Conservation (phyloP, 92 coral and sea anemone species). For the Micromussa lordhowensis region DNA sequence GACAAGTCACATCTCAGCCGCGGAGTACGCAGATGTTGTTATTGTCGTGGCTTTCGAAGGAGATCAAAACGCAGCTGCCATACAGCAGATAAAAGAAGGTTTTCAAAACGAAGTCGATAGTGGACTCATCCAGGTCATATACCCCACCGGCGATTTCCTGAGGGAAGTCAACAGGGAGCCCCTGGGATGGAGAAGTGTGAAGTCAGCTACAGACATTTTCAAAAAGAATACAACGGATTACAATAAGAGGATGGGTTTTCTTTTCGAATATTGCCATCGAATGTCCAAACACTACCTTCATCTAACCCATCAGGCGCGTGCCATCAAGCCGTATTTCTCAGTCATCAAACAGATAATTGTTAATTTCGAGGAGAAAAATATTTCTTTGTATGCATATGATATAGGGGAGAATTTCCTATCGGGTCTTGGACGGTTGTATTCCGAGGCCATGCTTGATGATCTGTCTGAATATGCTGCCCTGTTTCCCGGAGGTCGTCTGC, state of each 20-base stretch:
- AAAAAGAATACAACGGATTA: not conserved
- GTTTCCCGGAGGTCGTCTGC: slow-evolving; percentile 26
- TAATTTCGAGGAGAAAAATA: slow-evolving; percentile 6
- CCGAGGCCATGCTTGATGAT: slow-evolving; percentile 19
- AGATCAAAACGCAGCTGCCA: slow-evolving; percentile 9
- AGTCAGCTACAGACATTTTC: slow-evolving; percentile 6
- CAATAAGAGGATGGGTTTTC: slow-evolving; percentile 13
- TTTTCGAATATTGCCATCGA: slow-evolving; percentile 26
- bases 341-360: slow-evolving; percentile 16
- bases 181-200: not conserved
- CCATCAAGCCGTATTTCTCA: slow-evolving; percentile 24
- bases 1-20: slow-evolving; percentile 6
- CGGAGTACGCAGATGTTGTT: slow-evolving; percentile 26
- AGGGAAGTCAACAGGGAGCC: not conserved
- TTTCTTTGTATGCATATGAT: not conserved
- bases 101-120: slow-evolving; percentile 11
- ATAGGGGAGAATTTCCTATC: slow-evolving; percentile 14
- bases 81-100: not conserved
- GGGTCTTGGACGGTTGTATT: slow-evolving; percentile 49
- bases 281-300: slow-evolving; percentile 29
- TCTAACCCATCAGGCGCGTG: slow-evolving; percentile 22
- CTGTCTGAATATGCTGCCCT: slow-evolving; percentile 53
- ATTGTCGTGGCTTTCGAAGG: slow-evolving; percentile 45
- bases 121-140: slow-evolving; percentile 27
- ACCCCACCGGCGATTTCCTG: not conserved